Evolutionary conservation across 2,113 vertebrate species (phyloP).

Genomic region (Notechis scutatus): DNA sequence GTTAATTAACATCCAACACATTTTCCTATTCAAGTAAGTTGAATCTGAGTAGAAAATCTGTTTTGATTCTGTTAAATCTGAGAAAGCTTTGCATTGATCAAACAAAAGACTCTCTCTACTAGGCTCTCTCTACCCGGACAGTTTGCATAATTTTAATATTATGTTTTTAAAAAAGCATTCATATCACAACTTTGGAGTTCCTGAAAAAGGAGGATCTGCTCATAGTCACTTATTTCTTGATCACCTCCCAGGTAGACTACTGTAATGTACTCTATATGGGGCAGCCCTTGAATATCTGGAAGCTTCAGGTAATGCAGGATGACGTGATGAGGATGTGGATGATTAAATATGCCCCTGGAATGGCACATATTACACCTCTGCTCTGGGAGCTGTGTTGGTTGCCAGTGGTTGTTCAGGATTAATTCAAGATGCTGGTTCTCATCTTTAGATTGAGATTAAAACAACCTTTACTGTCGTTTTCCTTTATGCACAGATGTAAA

Average conservation of each 20-base stretch:
- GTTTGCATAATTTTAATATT: not conserved
- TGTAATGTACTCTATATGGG: not conserved
- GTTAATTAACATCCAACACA: constrained; percentile 23
- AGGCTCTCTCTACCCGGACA: not conserved
- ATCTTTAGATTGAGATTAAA: not conserved
- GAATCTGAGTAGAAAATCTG: not conserved
- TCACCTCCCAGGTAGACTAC: not conserved
- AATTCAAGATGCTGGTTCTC: not conserved
- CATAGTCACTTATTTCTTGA: not conserved
- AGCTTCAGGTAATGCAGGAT: not conserved
- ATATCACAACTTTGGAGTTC: not conserved
- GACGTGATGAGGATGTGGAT: not conserved
- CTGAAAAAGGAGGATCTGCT: not conserved
- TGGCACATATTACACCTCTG: not conserved
- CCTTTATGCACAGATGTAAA: not conserved
- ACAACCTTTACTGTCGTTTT: too few species aligned
- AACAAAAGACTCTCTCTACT: not conserved
- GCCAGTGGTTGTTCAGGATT: not conserved
- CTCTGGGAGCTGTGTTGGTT: not conserved
- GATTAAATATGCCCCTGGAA: not conserved
- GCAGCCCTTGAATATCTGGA: not conserved
- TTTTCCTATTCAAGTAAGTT: constrained; percentile 12
- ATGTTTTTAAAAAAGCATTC: too few species aligned
- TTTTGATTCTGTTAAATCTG: not conserved
- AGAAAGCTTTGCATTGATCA: not conserved